These are phyloP conservation scores for Nannospalax galili DNA, from an alignment of 2,113 vertebrate species.

Conservation along the genomic window DNA sequence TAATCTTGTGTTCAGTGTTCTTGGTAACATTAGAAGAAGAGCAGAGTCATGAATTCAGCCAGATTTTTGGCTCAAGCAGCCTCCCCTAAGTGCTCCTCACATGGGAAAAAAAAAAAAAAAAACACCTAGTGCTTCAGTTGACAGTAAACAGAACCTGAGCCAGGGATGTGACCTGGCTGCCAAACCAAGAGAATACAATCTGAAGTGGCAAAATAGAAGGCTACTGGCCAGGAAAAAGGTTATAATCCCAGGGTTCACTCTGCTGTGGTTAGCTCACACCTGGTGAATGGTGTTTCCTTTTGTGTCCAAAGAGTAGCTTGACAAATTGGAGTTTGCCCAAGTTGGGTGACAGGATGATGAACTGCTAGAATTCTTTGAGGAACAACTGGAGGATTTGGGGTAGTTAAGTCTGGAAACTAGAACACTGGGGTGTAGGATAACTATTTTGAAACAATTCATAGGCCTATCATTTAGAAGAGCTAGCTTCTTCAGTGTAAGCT, in stretches of 20 bases:
- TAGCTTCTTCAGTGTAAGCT: conserved; percentile 35
- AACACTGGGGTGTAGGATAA: not conserved
- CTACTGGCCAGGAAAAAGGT: conserved; percentile 52
- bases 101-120: conserved; percentile 52
- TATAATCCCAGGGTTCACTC: not conserved
- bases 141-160: conserved; percentile 62
- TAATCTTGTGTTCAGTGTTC: conserved; percentile 62
- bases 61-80: conserved; percentile 52
- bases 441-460: not conserved
- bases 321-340: conserved; percentile 48
- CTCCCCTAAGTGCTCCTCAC: conserved; percentile 33
- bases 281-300: conserved; percentile 47
- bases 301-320: conserved; percentile 14
- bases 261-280: conserved; percentile 23
- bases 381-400: not conserved
- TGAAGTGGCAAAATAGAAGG: conserved; percentile 47
- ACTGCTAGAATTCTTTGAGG: conserved; percentile 54
- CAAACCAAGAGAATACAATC: conserved; percentile 61
- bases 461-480: conserved; percentile 33
- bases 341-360: conserved; percentile 60
- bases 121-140: conserved; percentile 60
- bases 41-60: conserved; percentile 48
- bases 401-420: conserved; percentile 40
- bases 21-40: conserved; percentile 75
- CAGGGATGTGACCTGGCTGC: conserved; percentile 62